Evolutionary conservation across 2,113 vertebrate species (phyloP).

Genomic region (Edolisoma coerulescens): DNA sequence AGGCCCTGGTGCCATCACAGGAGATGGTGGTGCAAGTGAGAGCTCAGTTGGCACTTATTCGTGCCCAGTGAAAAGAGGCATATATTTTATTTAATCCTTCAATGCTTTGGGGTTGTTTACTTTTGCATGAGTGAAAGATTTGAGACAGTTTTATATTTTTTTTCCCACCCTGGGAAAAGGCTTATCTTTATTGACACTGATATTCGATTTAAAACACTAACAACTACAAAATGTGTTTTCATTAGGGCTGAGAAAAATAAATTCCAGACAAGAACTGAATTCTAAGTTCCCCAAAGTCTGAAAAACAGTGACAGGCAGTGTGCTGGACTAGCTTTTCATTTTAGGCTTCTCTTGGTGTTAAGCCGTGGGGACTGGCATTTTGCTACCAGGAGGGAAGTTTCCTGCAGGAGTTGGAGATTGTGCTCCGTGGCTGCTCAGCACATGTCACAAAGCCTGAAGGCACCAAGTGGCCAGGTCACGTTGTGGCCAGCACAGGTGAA

Average conservation of each 20-base stretch:
- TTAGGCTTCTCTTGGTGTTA: background rate
- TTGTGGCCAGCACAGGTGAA: background rate
- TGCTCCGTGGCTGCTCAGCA: background rate
- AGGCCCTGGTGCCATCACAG: background rate
- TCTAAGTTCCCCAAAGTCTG: background rate
- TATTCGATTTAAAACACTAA: background rate
- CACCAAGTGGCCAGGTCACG: background rate
- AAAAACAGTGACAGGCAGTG: background rate
- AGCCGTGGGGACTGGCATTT: background rate
- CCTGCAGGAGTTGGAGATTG: background rate
- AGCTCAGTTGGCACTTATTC: background rate
- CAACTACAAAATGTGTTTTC: background rate
- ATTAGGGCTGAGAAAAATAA: background rate
- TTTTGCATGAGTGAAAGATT: background rate
- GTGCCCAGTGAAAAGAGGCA: background rate
- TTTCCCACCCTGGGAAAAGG: background rate
- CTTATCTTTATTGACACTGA: background rate
- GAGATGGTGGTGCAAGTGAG: background rate
- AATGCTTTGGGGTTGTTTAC: conserved; percentile 9
- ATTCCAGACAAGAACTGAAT: background rate
- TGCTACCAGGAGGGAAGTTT: background rate
- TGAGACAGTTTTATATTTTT: background rate
- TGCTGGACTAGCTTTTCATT: background rate
- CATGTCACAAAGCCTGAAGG: background rate
- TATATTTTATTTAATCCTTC: conserved; percentile 27